Conservation (phyloP, 92 coral and sea anemone species). For the Hydrozoanthus gracilis region DNA sequence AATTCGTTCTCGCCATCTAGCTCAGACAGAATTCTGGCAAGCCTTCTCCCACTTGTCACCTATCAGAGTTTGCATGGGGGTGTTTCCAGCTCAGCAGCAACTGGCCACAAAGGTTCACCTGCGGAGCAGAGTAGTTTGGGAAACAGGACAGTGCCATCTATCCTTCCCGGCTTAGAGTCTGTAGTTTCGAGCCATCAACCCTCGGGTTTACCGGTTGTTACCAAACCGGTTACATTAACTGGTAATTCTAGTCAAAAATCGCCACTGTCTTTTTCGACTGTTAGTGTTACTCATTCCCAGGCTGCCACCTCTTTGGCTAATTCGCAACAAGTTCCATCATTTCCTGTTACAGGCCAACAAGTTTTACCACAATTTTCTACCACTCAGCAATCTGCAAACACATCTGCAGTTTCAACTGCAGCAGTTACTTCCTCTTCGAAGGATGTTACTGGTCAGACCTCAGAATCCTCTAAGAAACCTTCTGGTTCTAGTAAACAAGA, state of each 20-base stretch:
- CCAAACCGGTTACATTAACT: background rate
- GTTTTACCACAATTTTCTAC: background rate
- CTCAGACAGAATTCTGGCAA: conserved; percentile 35
- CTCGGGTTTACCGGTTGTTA: background rate
- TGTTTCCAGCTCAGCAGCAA: background rate
- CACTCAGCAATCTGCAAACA: background rate
- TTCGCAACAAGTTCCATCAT: background rate
- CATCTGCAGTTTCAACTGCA: background rate
- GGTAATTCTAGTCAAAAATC: background rate
- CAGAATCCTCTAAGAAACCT: background rate
- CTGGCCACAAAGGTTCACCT: background rate
- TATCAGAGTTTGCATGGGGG: conserved; percentile 29
- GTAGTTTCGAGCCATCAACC: background rate
- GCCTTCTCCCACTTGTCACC: conserved; percentile 39
- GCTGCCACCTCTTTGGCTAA: background rate
- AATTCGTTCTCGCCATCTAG: background rate
- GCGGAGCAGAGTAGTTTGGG: background rate
- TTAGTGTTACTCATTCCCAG: background rate
- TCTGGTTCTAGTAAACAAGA: background rate
- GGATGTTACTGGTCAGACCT: background rate
- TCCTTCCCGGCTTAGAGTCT: conserved; percentile 34
- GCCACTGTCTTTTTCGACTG: background rate
- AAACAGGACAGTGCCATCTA: background rate
- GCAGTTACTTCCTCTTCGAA: background rate
- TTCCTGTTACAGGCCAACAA: background rate